These are phyloP conservation scores for Aphidius ervi DNA, from an alignment of 1,140 invertebrate genomes.

Conservation along the genomic window DNA sequence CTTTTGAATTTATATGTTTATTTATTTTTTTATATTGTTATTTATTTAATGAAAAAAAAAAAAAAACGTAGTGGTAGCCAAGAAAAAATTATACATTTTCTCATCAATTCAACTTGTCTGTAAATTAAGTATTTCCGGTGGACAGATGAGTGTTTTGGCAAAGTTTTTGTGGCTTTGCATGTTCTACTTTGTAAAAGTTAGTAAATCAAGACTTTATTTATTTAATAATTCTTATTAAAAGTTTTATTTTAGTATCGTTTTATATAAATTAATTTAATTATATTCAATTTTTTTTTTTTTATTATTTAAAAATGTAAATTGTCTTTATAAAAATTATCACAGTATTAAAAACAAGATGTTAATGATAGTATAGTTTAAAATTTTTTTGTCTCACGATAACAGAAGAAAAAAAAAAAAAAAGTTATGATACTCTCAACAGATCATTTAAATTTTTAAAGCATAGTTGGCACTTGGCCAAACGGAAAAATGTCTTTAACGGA, in stretches of 20 bases:
- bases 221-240: background rate
- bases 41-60: background rate
- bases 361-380: constrained; percentile 1
- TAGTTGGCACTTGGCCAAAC: constrained; percentile 6
- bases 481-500: constrained; percentile 5
- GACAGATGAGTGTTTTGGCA: constrained; percentile 30
- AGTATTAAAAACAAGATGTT: constrained; percentile 5
- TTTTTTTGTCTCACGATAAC: background rate
- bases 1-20: background rate
- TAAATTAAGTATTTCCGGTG: constrained; percentile 37
- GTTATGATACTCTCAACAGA: constrained; percentile 3
- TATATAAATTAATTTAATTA: constrained; percentile 3
- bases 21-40: background rate
- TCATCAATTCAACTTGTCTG: constrained; percentile 14
- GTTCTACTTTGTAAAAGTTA: constrained; percentile 33
- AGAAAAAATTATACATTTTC: background rate
- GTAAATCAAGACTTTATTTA: constrained; percentile 35
- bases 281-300: constrained; percentile 2
- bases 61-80: background rate
- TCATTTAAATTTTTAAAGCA: constrained; percentile 2
- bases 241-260: background rate
- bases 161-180: constrained; percentile 30
- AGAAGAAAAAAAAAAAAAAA: background rate
- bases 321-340: background rate
- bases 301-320: background rate